Evolutionary conservation across 2,888 invertebrate species (phyloP), one percentile per base, ranked within the genome.

Genomic region (Clistopyga incitator): DNA sequence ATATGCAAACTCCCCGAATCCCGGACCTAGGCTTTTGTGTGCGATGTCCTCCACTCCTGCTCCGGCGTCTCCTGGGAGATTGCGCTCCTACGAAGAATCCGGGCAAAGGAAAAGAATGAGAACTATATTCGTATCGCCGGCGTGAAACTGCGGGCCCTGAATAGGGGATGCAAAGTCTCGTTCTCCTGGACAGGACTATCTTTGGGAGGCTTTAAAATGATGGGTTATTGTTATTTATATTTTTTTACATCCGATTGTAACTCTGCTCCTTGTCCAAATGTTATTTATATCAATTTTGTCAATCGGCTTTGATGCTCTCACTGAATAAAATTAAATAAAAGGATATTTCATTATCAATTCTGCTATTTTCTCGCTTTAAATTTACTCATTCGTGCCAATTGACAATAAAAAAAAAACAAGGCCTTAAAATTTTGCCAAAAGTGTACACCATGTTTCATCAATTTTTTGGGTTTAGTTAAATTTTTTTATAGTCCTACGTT

Each of bases 11-110:
- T 23, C 64, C 54, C 61, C 52, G 61, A 71, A 78, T 71, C 70
- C 78, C 64, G 71, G 78, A 71, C 70, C 70, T 71, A 54, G 50
- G 61, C 78, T 78, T 78, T 78, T 71, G 78, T 64, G 64, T 54
- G 25, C 59, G 18, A 20, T 59, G 25, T 59, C 20, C 68, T 70
- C 15, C n/a, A n/a, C n/a, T 47, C 15, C 20, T 18, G 54, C n/a
- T 38, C 18, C 45, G 56, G 8, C 77, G 56, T 59, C 56, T 68
- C 68, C 18, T 59, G 59, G 47, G 25, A 78, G 59, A 61, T 59
- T 70, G 38, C 50, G 68, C 29, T 61, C 47, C 29, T 47, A 38
- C 15, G 61, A 54, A 25, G 50, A 20, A 61, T 18, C 47, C 47
- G 42, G n/a, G 54, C 18, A 25, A 25, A 15, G 34, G 42, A 72